phyloP scores from a whole-genome alignment of 2,113 vertebrate species.

The Alces alces region DNA sequence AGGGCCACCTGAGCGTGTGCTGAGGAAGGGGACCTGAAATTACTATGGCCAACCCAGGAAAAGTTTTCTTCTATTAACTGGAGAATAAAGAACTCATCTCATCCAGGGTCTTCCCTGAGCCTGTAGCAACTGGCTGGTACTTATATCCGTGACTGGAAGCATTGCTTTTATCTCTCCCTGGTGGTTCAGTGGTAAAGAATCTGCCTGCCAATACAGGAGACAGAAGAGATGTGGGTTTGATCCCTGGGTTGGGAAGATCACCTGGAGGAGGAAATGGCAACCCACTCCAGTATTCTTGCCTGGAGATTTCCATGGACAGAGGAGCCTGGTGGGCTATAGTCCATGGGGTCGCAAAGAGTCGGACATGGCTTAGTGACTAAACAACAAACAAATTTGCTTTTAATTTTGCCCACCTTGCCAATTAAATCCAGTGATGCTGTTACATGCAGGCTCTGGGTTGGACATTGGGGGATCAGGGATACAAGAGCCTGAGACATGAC shows the following conservation, averaged over 20 bases:
- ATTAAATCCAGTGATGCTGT: background rate
- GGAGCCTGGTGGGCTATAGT: background rate
- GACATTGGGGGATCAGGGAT: background rate
- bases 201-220: background rate
- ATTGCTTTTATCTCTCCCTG: background rate
- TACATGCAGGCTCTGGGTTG: background rate
- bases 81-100: background rate
- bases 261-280: background rate
- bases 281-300: background rate
- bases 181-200: background rate
- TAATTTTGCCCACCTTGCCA: background rate
- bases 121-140: background rate
- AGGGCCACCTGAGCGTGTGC: background rate
- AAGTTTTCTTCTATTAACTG: background rate
- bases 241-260: background rate
- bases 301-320: background rate
- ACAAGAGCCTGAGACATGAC: background rate
- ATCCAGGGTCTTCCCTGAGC: background rate
- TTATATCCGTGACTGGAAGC: background rate
- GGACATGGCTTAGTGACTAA: background rate
- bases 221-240: background rate
- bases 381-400: background rate
- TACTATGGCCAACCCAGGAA: accelerated
- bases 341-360: background rate
- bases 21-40: background rate